Base-by-base conservation (phyloP, 1,140 invertebrate genomes). In the Leptopilina clavipes region DNA sequence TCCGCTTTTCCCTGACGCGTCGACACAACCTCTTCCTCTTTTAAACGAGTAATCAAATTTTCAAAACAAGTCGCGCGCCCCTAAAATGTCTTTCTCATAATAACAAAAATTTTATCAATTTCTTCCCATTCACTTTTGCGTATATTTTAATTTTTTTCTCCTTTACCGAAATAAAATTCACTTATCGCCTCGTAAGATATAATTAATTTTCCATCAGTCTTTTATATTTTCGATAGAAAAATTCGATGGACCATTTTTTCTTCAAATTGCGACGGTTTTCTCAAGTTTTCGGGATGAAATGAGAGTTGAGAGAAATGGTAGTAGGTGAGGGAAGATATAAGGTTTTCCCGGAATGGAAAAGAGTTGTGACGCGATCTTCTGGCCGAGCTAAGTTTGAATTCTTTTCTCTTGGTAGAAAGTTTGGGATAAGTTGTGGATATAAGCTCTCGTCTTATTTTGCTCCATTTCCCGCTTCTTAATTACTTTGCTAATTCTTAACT, bases 401-500 rank as follows among this genome's bases (percentile, higher is more conserved):
- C 75, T 79, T 84, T n/a, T n/a, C n/a, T 81, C 79, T 74, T 74
- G 71, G 5, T 1, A 5, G 72, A 72, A 84, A 83, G 82, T 85
- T 86, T 54, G 72, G 75, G 80, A 83, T 85, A 85, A 87, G 82
- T 86, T 85, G 81, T 75, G 72, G 78, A 83, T 85, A 82, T 85
- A 86, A 87, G 81, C 80, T 83, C 72, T 74, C 73, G 74, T 73
- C 82, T 85, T 87, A 85, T 86, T 87, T 87, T 85, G 80, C 86
- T 85, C 81, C 84, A 85, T 87, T 86, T 87, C 85, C 82, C 81
- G 83, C 85, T 82, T 88, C 86, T 86, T 89, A 86, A 88, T 88
- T 89, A 89, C 87, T 87, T 88, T 85, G 83, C 82, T 85, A 88
- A 88, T 88, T 86, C 83, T 83, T 83, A 86, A 83, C 84, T 81